Conservation (phyloP, 1,140 invertebrate genomes). For the Cotesia glomerata region DNA sequence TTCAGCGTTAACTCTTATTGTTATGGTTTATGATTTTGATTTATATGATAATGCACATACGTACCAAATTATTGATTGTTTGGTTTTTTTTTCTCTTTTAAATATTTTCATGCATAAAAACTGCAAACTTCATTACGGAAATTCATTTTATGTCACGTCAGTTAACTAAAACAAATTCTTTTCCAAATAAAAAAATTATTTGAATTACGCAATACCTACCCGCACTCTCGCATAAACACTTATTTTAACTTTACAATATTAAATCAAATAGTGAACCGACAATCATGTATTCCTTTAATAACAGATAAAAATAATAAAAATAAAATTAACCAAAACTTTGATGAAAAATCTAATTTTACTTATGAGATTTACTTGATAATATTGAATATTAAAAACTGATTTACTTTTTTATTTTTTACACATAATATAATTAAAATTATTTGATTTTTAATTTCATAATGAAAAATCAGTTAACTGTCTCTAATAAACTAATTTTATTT, state of each 20-base stretch:
- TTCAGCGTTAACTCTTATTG: not conserved
- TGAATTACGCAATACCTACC: conserved; percentile 20
- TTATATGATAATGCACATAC: conserved; percentile 18
- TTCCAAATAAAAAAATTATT: conserved; percentile 3
- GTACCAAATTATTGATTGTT: conserved; percentile 18
- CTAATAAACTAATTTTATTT: too few relatives aligned
- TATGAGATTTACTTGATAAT: too few relatives aligned
- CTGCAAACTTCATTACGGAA: conserved; percentile 16
- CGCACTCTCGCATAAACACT: conserved; percentile 16
- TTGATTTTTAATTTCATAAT: too few relatives aligned
- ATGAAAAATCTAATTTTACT: too few relatives aligned
- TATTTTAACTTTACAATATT: conserved; percentile 4
- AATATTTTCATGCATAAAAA: conserved; percentile 17
- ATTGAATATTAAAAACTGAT: too few relatives aligned
- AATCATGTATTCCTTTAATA: conserved; percentile 47
- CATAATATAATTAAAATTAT: too few relatives aligned
- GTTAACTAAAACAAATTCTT: conserved; percentile 6
- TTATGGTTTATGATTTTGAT: conserved; percentile 1
- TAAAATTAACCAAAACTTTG: not conserved
- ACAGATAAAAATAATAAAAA: conserved; percentile 4
- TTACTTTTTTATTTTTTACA: too few relatives aligned
- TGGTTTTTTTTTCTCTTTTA: too few relatives aligned
- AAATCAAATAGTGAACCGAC: conserved; percentile 46
- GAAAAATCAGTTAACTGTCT: too few relatives aligned
- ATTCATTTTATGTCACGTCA: conserved; percentile 1